Evolutionary conservation across 2,113 vertebrate species (phyloP), one percentile per base, ranked within the genome.

Genomic region (Conger conger): DNA sequence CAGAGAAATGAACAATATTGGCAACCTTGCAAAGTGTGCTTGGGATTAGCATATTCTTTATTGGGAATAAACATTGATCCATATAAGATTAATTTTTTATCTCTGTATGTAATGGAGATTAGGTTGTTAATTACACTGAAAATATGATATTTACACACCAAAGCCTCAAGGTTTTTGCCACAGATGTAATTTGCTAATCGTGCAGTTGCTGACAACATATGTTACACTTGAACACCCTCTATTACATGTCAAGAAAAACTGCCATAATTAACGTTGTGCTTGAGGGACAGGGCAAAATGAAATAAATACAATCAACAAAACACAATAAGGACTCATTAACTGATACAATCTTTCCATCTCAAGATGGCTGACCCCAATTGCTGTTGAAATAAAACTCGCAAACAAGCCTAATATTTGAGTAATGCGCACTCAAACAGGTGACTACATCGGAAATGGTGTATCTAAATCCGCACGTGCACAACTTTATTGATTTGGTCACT

Each of bases 121-220:
- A 84, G 82, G 50, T 36, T 83, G 73, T 82, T 88, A 90, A 90
- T 91, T 87, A 87, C 45, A 86, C 27, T 73, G 76, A 53, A 82
- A 82, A 87, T 79, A 38, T 38, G 57, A 23, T 84, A 78, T 86
- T 88, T 87, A 83, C 79, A 87, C 83, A 87, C 63, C 83, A 53
- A 81, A n/a, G 80, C 86, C 89, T 79, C 42, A 79, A 80, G 80
- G 84, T 1, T 81, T 80, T 20, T 37, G 82, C 53, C 73, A 18
- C 6, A 38, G 87, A 88, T 84, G 84, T 89, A 88, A 95, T 93
- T 95, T 94, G 95, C 93, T 92, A 89, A 93, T 86, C 88, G 91
- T 91, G 91, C 86, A 83, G 89, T 90, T 89, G 91, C 87, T 77
- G 86, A 90, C 86, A 91, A 89, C 89, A 88, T 16, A 87, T 81